These are phyloP conservation scores for Liodrosophila aerea DNA, from an alignment of 2,888 invertebrate species.

Conservation along the genomic window DNA sequence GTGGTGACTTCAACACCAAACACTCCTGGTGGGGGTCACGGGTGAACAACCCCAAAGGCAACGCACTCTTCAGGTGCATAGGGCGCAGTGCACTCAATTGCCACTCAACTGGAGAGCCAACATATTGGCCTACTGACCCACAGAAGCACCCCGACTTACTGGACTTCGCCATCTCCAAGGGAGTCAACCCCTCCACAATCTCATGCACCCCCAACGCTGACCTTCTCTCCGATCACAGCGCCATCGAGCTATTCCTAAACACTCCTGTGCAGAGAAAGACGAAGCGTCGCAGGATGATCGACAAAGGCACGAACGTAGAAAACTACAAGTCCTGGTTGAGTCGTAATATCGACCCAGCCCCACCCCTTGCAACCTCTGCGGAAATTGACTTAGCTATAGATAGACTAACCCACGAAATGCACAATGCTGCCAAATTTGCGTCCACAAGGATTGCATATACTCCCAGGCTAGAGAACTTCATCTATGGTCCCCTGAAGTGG, in stretches of 20 bases:
- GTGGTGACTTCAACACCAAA: too few relatives aligned
- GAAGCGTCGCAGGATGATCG: neutral
- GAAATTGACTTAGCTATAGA: neutral
- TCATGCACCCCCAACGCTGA: neutral
- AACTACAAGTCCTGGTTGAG: neutral
- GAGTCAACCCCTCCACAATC: neutral
- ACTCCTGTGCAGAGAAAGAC: neutral
- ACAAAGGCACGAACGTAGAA: too few relatives aligned
- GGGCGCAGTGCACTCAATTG: neutral
- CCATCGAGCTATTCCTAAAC: neutral
- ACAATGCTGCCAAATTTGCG: neutral
- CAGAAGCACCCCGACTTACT: neutral
- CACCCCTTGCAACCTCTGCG: neutral
- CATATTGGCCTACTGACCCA: neutral
- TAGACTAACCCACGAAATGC: neutral
- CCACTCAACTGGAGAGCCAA: neutral
- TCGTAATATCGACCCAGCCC: neutral
- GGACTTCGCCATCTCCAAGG: neutral
- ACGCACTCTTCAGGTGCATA: neutral
- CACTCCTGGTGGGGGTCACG: neutral
- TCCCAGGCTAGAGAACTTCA: neutral
- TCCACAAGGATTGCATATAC: neutral
- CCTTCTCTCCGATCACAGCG: slow-evolving; percentile 4
- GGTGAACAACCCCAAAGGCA: neutral
- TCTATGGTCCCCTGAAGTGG: neutral